Percentiles rank a stretch among this genome's conserved stretches.
Evolutionary conservation across 1,140 invertebrate species (phyloP).

Genomic region (Pentalonia nigronervosa): DNA sequence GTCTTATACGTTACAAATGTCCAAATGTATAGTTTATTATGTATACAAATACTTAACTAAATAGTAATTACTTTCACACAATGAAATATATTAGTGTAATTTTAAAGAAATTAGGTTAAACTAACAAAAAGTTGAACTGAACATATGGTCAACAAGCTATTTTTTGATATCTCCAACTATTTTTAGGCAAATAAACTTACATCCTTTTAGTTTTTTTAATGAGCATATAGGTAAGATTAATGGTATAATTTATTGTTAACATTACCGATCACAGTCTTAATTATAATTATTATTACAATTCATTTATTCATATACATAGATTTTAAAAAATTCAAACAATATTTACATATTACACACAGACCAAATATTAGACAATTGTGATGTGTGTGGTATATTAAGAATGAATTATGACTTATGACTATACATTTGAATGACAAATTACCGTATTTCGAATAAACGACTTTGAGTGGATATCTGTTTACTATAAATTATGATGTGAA

Average conservation of each 20-base stretch:
- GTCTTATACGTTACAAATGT: background rate
- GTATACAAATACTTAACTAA: background rate
- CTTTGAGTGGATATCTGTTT: background rate
- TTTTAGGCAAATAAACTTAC: background rate
- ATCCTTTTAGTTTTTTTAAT: background rate
- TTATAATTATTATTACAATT: background rate
- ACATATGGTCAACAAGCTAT: background rate
- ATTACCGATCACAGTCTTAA: background rate
- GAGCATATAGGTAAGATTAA: background rate
- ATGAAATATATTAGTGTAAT: background rate
- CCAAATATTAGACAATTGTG: background rate
- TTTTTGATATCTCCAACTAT: background rate
- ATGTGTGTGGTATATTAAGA: background rate
- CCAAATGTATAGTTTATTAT: background rate
- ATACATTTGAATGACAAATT: too few relatives aligned
- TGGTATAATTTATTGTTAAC: background rate
- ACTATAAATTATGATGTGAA: background rate
- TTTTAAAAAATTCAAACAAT: too few relatives aligned
- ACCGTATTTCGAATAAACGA: background rate
- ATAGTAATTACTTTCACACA: too few relatives aligned
- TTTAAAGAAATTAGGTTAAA: background rate
- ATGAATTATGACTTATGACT: background rate
- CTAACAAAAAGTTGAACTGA: too few relatives aligned
- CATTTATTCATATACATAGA: too few relatives aligned
- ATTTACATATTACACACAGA: too few relatives aligned